A percentile compares a stretch with the other conserved stretches of the same genome.
Evolutionary conservation across 2,113 vertebrate species (phyloP).

Genomic region (Speoplatyrhinus poulsoni): DNA sequence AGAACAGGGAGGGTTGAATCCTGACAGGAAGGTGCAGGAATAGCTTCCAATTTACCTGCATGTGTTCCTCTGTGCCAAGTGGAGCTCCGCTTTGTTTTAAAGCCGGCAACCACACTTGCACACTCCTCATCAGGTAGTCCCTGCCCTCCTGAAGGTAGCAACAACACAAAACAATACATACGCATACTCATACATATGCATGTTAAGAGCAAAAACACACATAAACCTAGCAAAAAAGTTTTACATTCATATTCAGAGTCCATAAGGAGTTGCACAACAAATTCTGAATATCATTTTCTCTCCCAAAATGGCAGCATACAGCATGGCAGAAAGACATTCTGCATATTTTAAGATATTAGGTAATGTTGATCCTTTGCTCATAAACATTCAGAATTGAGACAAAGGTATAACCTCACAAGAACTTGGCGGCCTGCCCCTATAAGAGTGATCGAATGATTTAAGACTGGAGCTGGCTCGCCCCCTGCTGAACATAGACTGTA

Average conservation of each 20-base stretch:
- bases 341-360: background rate
- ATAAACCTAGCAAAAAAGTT: background rate
- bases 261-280: background rate
- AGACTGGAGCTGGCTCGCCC: conserved; percentile 54
- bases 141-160: conserved; percentile 72
- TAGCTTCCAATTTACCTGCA: conserved; percentile 63
- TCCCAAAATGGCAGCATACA: background rate
- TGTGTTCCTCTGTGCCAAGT: conserved; percentile 39
- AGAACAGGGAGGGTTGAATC: conserved; percentile 3
- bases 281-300: background rate
- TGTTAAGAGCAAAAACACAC: background rate
- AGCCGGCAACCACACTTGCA: conserved; percentile 74
- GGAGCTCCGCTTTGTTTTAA: conserved; percentile 58
- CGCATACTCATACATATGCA: background rate
- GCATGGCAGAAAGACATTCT: background rate
- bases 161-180: background rate
- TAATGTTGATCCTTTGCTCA: background rate
- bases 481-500: conserved; percentile 48
- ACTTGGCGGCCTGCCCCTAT: background rate
- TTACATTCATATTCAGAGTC: background rate
- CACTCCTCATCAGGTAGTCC: conserved; percentile 78
- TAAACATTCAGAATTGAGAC: background rate
- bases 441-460: background rate
- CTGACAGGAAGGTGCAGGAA: conserved; percentile 20
- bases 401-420: background rate